Base-by-base conservation (phyloP, 2,888 invertebrate species). In the Caenorhabditis sp. region DNA sequence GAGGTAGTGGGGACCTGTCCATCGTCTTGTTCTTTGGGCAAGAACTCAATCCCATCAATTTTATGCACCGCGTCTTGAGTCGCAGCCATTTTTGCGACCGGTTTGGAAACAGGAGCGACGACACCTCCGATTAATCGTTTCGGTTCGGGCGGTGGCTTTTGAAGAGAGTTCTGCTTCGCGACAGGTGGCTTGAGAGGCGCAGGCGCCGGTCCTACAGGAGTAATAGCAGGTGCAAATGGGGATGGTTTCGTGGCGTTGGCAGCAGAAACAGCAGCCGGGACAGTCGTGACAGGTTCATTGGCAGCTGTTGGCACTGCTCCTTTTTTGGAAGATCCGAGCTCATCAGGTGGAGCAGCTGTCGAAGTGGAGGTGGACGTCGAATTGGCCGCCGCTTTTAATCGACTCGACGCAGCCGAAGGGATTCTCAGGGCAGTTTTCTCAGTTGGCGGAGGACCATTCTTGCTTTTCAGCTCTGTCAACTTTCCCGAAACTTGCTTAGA, bases 401-500 rank as follows among this genome's bases (percentile, higher is more conserved):
- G 46, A 20, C 58, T 65, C 13, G 71, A 52, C 2, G 53, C 71
- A 24, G 68, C 53, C 1, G 79, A 65, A 4, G 81, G 68, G 2
- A 79, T 73, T 37, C 81, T 30, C 17, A 79, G 46, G 13, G 61
- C 46, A 1, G 74, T 50, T 45, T 58, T 66, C 26, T 50, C 46
- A 0, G 63, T 68, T 27, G 43, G 22, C 5, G 62, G 11, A 17
- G 37, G 35, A 1, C 52, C 72, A 27, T 82, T 72, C 24, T 70
- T 72, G 9, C 43, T 76, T 27, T 80, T 82, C 45, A 82, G 43
- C 50, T 82, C 82, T 6, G 77, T 80, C 41, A 82, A 41, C 56
- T 82, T 82, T 0, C 82, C 82, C 24, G 72, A 75, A 26, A 82
- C 78, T 66, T 80, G 74, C 46, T 78, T 82, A 13, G 75, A 53